Percentiles rank a stretch among this genome's conserved stretches.
These are phyloP conservation scores for Epizoanthus rinbou DNA, from an alignment of 92 coral and sea anemone species.

Conservation along the genomic window DNA sequence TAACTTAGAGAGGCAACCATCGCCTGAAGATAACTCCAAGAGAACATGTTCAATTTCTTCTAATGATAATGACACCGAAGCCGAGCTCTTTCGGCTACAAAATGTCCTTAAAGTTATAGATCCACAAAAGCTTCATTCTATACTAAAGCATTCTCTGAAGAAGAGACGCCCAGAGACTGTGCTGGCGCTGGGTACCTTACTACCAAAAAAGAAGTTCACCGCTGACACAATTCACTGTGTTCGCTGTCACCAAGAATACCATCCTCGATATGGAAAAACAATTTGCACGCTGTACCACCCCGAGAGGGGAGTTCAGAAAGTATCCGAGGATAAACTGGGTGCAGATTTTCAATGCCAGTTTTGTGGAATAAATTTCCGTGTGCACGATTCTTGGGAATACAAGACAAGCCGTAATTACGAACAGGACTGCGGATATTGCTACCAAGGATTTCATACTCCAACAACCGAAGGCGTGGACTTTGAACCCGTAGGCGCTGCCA, in stretches of 20 bases:
- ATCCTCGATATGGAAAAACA: slow-evolving; percentile 63
- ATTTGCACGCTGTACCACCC: slow-evolving; percentile 71
- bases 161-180: slow-evolving; percentile 57
- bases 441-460: slow-evolving; percentile 75
- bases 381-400: slow-evolving; percentile 65
- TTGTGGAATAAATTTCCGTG: slow-evolving; percentile 63
- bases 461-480: slow-evolving; percentile 64
- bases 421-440: slow-evolving; percentile 77
- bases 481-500: slow-evolving; percentile 73
- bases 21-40: neutral
- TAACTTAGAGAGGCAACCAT: neutral
- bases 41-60: neutral
- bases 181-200: slow-evolving; percentile 58
- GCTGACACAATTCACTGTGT: slow-evolving; percentile 89
- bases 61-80: slow-evolving; percentile 48
- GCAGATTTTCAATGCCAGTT: slow-evolving; percentile 66
- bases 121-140: slow-evolving; percentile 71
- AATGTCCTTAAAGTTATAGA: slow-evolving; percentile 70
- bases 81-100: slow-evolving; percentile 71
- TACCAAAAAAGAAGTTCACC: slow-evolving; percentile 73
- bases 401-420: slow-evolving; percentile 36
- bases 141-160: slow-evolving; percentile 63
- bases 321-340: slow-evolving; percentile 56
- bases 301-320: slow-evolving; percentile 53
- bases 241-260: slow-evolving; percentile 88